phyloP scores from a whole-genome alignment of 2,797 vertebrate species.

The Propithecus perrieri region DNA sequence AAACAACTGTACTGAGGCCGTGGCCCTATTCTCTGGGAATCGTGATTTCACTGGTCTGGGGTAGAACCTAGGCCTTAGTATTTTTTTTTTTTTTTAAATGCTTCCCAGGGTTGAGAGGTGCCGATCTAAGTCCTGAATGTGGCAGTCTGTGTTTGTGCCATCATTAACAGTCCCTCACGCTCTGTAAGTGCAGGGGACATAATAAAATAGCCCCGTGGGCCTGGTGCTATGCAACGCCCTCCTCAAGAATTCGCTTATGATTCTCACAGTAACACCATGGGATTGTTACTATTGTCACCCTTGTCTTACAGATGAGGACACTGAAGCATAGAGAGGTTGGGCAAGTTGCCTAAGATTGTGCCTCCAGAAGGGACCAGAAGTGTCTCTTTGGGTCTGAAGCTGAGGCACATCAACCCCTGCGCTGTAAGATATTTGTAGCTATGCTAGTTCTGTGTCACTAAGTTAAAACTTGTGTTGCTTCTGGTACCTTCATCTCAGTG shows the following conservation, averaged over 20 bases:
- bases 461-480: background rate
- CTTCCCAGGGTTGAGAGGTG: background rate
- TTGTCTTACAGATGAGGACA: background rate
- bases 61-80: background rate
- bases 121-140: background rate
- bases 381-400: background rate
- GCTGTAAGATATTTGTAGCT: background rate
- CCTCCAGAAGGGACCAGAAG: background rate
- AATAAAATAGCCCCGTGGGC: background rate
- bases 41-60: background rate
- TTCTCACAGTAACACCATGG: background rate
- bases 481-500: background rate
- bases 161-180: background rate
- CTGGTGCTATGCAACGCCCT: background rate
- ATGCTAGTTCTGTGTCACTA: background rate
- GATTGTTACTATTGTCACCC: background rate
- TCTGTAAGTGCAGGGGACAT: background rate
- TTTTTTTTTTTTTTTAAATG: background rate
- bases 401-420: background rate
- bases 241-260: background rate
- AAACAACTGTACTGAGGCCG: background rate
- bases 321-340: background rate
- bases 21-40: background rate
- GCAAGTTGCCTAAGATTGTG: background rate
- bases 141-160: background rate